A percentile compares a stretch with the other conserved stretches of the same genome.
Evolutionary conservation across 2,113 vertebrate genomes (phyloP).

Genomic region (Zapus hudsonius): DNA sequence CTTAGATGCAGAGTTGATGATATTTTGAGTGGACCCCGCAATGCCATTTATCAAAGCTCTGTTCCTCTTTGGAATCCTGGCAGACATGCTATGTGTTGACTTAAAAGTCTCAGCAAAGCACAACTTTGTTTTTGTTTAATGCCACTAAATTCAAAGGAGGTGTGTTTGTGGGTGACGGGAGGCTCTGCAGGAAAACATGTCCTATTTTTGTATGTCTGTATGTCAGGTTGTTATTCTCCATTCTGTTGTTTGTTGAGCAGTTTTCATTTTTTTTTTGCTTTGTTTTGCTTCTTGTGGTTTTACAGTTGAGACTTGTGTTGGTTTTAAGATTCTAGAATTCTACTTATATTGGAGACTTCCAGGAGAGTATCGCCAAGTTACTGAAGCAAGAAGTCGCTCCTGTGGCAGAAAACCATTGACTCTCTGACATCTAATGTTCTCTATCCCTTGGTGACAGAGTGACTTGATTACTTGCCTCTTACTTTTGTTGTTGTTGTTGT

Average conservation of each 20-base stretch:
- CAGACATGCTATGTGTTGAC: background rate
- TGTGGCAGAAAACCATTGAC: background rate
- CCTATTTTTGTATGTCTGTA: slow-evolving; percentile 35
- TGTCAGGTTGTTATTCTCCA: slow-evolving; percentile 28
- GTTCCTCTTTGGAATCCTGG: slow-evolving; percentile 4
- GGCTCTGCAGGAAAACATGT: slow-evolving; percentile 40
- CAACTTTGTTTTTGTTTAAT: slow-evolving; percentile 27
- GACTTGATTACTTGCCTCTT: background rate
- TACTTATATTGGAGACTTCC: background rate
- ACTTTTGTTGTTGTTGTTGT: no score
- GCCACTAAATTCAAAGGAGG: slow-evolving; percentile 49
- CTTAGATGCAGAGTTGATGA: background rate
- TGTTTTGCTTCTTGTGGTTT: slow-evolving; percentile 4
- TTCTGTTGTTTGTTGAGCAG: slow-evolving; percentile 58
- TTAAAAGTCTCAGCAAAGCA: slow-evolving; percentile 34
- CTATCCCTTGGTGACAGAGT: background rate
- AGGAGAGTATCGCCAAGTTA: background rate
- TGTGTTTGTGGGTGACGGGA: slow-evolving; percentile 51
- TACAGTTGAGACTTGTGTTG: slow-evolving; percentile 4
- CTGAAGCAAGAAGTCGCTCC: background rate
- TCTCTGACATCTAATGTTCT: rapidly evolving
- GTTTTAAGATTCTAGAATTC: slow-evolving; percentile 14
- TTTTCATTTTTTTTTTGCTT: slow-evolving; percentile 18
- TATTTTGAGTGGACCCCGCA: background rate
- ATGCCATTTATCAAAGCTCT: background rate